These are phyloP conservation scores for Mormyrops boulengeri DNA, from an alignment of 2,797 vertebrate genomes.

Conservation along the genomic window DNA sequence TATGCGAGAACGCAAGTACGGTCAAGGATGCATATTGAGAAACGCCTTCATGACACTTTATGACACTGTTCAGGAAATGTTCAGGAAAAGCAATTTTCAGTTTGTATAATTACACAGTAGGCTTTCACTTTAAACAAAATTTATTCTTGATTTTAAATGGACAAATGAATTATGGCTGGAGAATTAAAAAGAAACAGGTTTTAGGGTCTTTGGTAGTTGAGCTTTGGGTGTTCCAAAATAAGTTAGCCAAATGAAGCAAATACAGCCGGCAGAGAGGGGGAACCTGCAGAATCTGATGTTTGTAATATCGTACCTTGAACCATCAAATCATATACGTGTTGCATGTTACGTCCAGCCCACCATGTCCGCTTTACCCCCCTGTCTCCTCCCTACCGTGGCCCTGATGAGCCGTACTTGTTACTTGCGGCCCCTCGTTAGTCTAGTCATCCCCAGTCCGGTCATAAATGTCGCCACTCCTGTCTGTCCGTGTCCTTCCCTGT, in stretches of 20 bases:
- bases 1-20: not conserved
- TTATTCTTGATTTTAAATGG: not conserved
- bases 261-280: not conserved
- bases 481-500: not conserved
- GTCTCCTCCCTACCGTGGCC: not conserved
- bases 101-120: not conserved
- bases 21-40: not conserved
- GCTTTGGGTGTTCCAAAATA: not conserved
- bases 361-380: not conserved
- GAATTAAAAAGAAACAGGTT: not conserved
- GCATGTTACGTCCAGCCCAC: not conserved
- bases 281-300: not conserved
- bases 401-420: not conserved
- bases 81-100: not conserved
- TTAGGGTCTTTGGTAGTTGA: not conserved
- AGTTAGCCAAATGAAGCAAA: not conserved
- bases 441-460: not conserved
- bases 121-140: not conserved
- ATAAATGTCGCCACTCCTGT: not conserved
- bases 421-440: not conserved
- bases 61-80: not conserved
- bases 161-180: not conserved
- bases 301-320: not conserved
- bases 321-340: not conserved
- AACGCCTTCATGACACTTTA: not conserved